Percentiles rank a stretch among this genome's conserved stretches.
Evolutionary conservation across 2,888 invertebrate species (phyloP).

Genomic region (Habroteleia sp.): DNA sequence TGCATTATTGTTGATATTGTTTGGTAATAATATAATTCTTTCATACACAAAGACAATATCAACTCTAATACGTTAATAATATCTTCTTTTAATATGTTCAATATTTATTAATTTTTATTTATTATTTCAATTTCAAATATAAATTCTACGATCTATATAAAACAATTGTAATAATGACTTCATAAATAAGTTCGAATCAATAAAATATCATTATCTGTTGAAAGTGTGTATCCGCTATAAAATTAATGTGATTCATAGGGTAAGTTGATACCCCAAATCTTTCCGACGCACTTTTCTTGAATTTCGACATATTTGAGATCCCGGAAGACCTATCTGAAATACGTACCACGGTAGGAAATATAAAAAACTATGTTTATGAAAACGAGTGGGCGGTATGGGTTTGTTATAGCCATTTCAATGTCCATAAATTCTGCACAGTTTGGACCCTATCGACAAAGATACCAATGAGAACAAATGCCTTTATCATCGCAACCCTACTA

Average conservation of each 20-base stretch:
- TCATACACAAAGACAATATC: too few species aligned
- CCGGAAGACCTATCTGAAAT: constrained; percentile 76
- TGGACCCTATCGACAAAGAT: constrained; percentile 48
- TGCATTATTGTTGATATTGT: too few species aligned
- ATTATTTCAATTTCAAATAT: too few species aligned
- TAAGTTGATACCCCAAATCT: constrained; percentile 36
- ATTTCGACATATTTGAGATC: constrained; percentile 60
- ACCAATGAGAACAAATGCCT: constrained; percentile 11
- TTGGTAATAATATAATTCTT: too few species aligned
- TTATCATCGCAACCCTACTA: constrained; percentile 40
- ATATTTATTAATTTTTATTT: too few species aligned
- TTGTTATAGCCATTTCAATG: constrained; percentile 71
- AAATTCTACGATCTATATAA: too few species aligned
- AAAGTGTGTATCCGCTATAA: too few species aligned
- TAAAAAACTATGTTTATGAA: constrained; percentile 75
- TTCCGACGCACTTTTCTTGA: constrained; percentile 29
- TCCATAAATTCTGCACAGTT: constrained; percentile 73
- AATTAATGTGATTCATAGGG: too few species aligned
- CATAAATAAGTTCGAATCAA: constrained; percentile 5
- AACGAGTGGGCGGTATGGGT: constrained; percentile 61
- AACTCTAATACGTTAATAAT: too few species aligned
- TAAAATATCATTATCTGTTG: background rate
- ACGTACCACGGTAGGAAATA: constrained; percentile 72
- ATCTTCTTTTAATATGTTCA: too few species aligned
- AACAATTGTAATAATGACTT: too few species aligned